phyloP scores from a whole-genome alignment of 1,140 invertebrate genomes.

The Trachelipus rathkii region DNA sequence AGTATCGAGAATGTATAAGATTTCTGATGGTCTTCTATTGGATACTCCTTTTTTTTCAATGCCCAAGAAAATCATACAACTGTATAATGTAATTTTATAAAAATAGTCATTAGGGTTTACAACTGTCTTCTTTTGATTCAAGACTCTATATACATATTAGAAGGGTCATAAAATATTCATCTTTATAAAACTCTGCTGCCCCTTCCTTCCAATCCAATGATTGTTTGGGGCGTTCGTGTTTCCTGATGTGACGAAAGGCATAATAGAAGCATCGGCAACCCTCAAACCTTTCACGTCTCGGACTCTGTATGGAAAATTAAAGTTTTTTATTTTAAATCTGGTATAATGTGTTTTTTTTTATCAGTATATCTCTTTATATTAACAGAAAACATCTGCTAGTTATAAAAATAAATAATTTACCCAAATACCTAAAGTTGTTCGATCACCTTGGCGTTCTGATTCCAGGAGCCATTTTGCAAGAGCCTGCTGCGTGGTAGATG shows the following conservation, averaged over 20 bases:
- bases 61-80: too few species aligned
- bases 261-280: conserved; percentile 14
- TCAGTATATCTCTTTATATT: not conserved
- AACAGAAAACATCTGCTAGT: too few species aligned
- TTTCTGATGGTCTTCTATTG: too few species aligned
- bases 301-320: not conserved
- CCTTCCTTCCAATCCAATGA: conserved; percentile 23
- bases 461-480: conserved; percentile 71
- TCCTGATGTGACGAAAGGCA: not conserved
- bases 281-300: not conserved
- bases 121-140: too few species aligned
- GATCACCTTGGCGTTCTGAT: conserved; percentile 63
- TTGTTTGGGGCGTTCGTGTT: not conserved
- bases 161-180: not conserved
- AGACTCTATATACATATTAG: too few species aligned
- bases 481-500: conserved; percentile 66
- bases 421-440: conserved; percentile 58
- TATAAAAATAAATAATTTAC: not conserved
- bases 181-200: conserved; percentile 1
- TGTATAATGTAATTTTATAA: too few species aligned
- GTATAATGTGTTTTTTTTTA: not conserved
- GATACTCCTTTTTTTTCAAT: too few species aligned
- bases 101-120: too few species aligned
- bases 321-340: not conserved
- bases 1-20: too few species aligned